phyloP scores from a whole-genome alignment of 2,113 vertebrate species.

The Petromus typicus region DNA sequence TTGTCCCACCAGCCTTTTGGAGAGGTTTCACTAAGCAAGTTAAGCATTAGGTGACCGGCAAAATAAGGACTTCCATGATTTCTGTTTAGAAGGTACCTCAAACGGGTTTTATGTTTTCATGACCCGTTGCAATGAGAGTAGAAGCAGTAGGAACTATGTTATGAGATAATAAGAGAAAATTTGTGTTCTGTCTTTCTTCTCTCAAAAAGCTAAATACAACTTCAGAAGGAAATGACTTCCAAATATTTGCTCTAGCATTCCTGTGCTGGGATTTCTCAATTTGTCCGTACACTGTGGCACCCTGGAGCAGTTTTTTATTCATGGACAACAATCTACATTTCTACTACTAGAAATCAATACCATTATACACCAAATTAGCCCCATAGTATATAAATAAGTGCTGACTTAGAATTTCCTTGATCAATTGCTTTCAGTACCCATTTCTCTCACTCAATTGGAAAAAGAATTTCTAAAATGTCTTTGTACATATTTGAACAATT shows the following conservation, averaged over 20 bases:
- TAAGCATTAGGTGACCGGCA: not conserved
- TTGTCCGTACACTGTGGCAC: not conserved
- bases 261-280: not conserved
- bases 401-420: not conserved
- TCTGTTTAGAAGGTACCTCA: not conserved
- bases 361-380: not conserved
- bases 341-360: not conserved
- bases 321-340: not conserved
- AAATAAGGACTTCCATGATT: not conserved
- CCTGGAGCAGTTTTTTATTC: not conserved
- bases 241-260: not conserved
- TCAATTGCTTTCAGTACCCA: conserved; percentile 26
- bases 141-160: not conserved
- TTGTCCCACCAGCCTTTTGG: not conserved
- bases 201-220: not conserved
- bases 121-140: not conserved
- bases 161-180: not conserved
- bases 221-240: not conserved
- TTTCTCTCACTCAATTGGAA: not conserved
- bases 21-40: not conserved
- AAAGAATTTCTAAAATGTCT: conserved; percentile 26
- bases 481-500: not conserved
- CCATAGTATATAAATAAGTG: not conserved
- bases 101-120: not conserved
- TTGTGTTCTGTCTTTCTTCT: not conserved